A percentile compares a stretch with the other conserved stretches of the same genome.
These are phyloP conservation scores for Pomacea canaliculata DNA, from an alignment of 2,888 invertebrate genomes.

Conservation along the genomic window DNA sequence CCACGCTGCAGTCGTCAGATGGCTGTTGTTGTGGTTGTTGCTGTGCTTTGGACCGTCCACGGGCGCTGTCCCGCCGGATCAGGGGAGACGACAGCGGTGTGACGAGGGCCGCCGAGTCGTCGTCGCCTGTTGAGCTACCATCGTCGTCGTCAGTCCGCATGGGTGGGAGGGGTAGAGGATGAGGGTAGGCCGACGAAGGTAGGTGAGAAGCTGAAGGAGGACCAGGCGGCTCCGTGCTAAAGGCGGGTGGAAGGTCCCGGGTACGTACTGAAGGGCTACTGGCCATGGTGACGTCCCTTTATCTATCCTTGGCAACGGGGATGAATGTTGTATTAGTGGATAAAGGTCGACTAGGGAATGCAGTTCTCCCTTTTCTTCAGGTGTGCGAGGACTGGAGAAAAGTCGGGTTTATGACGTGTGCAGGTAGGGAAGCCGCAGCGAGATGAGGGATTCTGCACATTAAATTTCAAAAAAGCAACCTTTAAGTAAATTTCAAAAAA, in stretches of 20 bases:
- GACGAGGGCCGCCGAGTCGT: constrained; percentile 33
- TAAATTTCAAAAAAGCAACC: too few relatives aligned
- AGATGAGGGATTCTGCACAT: too few relatives aligned
- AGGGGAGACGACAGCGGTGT: constrained; percentile 36
- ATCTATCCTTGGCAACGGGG: background rate
- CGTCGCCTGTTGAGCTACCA: constrained; percentile 27
- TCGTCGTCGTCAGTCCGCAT: constrained; percentile 27
- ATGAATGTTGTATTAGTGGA: too few relatives aligned
- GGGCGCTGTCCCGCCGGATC: constrained; percentile 26
- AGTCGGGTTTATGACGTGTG: too few relatives aligned
- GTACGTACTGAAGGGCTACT: constrained; percentile 5
- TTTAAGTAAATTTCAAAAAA: too few relatives aligned
- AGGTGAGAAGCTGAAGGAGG: constrained; percentile 14
- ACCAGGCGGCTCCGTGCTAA: constrained; percentile 19
- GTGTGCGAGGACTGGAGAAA: too few relatives aligned
- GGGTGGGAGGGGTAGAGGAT: constrained; percentile 1
- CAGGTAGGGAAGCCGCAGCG: background rate
- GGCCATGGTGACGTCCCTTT: background rate
- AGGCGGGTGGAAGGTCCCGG: constrained; percentile 3
- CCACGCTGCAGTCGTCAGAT: too few relatives aligned
- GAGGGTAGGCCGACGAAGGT: constrained; percentile 8
- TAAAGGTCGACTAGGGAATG: too few relatives aligned
- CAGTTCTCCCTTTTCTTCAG: too few relatives aligned
- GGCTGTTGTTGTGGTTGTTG: background rate
- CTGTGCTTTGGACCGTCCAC: constrained; percentile 10